Percentiles rank a stretch among this genome's conserved stretches.
phyloP scores from a whole-genome alignment of 2,113 vertebrate genomes.

The Gobio gobio region DNA sequence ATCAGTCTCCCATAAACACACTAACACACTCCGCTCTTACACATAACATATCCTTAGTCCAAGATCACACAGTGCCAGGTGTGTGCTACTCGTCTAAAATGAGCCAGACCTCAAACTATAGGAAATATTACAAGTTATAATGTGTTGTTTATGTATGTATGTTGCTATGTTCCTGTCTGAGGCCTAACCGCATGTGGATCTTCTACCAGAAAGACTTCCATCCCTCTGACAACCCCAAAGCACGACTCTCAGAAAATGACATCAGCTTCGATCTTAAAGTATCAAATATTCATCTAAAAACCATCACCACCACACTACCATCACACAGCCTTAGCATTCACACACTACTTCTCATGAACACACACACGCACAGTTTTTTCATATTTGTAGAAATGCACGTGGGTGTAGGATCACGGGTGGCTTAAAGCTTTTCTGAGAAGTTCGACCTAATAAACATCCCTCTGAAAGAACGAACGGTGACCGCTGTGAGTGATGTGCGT shows the following conservation, averaged over 20 bases:
- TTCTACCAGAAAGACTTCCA: background rate
- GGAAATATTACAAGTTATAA: background rate
- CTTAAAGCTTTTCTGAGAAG: slow-evolving; percentile 17
- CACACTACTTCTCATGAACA: background rate
- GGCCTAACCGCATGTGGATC: background rate
- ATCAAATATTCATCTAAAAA: slow-evolving; percentile 32
- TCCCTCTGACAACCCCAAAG: slow-evolving; percentile 32
- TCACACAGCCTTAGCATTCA: background rate
- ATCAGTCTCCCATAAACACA: background rate
- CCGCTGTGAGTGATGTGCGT: background rate
- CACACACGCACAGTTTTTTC: background rate
- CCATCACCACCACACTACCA: background rate
- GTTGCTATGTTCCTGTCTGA: background rate
- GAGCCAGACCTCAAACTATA: background rate
- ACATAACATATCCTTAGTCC: background rate
- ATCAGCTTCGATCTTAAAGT: slow-evolving; percentile 14
- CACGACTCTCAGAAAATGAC: slow-evolving; percentile 38
- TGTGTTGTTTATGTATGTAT: background rate
- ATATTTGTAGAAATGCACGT: background rate
- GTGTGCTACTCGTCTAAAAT: background rate
- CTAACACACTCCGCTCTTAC: background rate
- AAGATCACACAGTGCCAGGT: background rate
- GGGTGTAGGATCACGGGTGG: slow-evolving; percentile 5
- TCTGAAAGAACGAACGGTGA: slow-evolving; percentile 7
- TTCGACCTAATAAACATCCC: slow-evolving; percentile 8